Conservation (phyloP, 2,888 invertebrate genomes). For the Lepidocyrtoides sp. region DNA sequence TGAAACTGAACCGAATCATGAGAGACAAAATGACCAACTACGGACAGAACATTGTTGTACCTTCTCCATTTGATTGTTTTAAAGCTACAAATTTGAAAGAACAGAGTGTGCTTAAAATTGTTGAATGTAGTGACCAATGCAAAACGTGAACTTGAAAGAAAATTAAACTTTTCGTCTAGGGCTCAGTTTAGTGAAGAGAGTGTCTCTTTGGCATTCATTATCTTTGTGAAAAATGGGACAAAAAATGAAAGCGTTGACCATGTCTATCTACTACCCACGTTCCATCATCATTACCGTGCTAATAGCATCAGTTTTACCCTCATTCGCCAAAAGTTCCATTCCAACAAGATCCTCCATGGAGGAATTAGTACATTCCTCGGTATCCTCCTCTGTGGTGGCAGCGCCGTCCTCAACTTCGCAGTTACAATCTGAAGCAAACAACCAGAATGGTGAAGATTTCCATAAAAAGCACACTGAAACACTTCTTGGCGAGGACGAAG, state of each 20-base stretch:
- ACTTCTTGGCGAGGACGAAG: slow-evolving; percentile 1
- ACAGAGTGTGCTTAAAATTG: too few species aligned
- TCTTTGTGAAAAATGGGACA: slow-evolving; percentile 5
- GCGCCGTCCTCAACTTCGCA: not conserved
- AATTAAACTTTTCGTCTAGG: too few species aligned
- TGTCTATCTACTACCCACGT: not conserved
- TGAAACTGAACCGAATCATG: not conserved
- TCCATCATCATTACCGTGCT: not conserved
- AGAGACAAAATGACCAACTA: not conserved
- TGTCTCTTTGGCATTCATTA: not conserved
- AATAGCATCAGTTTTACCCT: not conserved
- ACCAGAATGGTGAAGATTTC: not conserved
- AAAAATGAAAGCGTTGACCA: slow-evolving; percentile 24
- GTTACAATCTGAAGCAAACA: not conserved
- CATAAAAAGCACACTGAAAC: slow-evolving; percentile 5
- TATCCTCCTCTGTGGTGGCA: slow-evolving; percentile 2
- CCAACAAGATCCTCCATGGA: slow-evolving; percentile 50
- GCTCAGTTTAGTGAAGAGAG: too few species aligned
- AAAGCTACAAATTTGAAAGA: not conserved
- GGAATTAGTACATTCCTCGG: slow-evolving; percentile 15
- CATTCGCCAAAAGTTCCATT: slow-evolving; percentile 41
- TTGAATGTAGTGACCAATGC: too few species aligned
- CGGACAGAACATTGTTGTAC: not conserved
- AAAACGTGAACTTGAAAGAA: too few species aligned
- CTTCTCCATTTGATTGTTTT: not conserved